Evolutionary conservation across 2,888 invertebrate species (phyloP).

Genomic region (Hypselothyrea guttata): DNA sequence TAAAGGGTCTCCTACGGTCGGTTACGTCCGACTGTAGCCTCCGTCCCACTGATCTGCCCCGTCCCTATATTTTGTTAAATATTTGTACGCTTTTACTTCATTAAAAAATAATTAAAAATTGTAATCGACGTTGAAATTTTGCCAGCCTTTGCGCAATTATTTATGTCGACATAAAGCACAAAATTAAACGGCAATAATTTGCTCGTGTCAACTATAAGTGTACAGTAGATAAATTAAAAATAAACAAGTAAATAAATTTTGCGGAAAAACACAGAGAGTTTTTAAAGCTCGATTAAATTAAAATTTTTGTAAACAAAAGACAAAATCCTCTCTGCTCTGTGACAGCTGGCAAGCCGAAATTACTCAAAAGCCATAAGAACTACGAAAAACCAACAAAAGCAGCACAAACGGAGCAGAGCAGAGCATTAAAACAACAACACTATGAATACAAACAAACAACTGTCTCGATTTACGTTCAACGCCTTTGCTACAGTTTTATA

Average conservation of each 20-base stretch:
- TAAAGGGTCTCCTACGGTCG: too few species aligned
- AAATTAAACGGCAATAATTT: conserved; percentile 76
- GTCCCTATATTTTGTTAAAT: conserved; percentile 24
- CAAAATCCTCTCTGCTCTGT: conserved; percentile 18
- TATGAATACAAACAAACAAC: conserved; percentile 28
- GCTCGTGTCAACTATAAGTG: conserved; percentile 70
- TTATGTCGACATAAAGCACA: conserved; percentile 67
- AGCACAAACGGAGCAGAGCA: conserved; percentile 9
- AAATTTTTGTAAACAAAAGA: neutral
- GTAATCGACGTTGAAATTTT: conserved; percentile 63
- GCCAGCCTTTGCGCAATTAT: conserved; percentile 71
- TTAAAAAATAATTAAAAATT: conserved; percentile 75
- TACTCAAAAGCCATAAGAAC: conserved; percentile 38
- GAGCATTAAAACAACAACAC: conserved; percentile 21
- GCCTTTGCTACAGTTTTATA: conserved; percentile 69
- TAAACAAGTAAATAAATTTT: conserved; percentile 59
- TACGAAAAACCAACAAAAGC: conserved; percentile 21
- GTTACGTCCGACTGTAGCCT: too few species aligned
- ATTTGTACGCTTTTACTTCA: conserved; percentile 55
- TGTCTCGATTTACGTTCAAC: conserved; percentile 60
- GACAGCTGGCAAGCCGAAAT: conserved; percentile 49
- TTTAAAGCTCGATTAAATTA: conserved; percentile 23
- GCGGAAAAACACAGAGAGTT: conserved; percentile 20
- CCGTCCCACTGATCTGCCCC: too few species aligned
- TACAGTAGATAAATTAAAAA: conserved; percentile 70